Conservation (phyloP, 2,797 vertebrate genomes). For the Squalus acanthias region DNA sequence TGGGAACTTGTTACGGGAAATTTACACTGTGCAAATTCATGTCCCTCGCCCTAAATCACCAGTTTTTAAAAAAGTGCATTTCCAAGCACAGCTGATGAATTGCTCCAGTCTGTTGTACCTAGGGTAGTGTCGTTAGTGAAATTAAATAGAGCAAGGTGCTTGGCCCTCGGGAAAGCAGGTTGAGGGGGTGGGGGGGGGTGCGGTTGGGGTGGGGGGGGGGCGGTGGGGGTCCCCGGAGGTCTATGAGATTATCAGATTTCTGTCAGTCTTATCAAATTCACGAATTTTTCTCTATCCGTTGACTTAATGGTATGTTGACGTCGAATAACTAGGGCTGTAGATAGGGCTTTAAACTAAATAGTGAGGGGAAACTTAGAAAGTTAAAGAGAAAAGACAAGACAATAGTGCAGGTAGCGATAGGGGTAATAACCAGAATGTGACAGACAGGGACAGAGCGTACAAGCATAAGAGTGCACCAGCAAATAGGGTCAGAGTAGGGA, state of each 20-base stretch:
- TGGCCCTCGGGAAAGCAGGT: no score
- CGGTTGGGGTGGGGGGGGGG: no score
- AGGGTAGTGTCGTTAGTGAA: neutral
- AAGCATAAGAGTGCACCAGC: no score
- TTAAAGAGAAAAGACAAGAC: no score
- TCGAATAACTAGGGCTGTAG: neutral
- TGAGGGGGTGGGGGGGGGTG: neutral
- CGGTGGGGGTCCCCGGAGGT: neutral
- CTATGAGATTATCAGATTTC: neutral
- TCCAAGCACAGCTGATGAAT: neutral
- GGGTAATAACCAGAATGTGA: no score
- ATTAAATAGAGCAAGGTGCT: neutral
- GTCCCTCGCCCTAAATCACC: neutral
- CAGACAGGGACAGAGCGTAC: no score
- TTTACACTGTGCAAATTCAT: neutral
- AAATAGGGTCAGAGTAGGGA: no score
- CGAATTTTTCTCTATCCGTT: neutral
- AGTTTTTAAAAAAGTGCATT: neutral
- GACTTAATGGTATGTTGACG: neutral
- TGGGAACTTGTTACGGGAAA: neutral
- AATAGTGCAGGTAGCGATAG: no score
- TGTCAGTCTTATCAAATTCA: neutral
- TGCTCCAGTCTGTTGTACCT: neutral
- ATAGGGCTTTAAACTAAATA: no score
- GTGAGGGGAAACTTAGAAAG: no score